Evolutionary conservation across 2,888 invertebrate species (phyloP).

Genomic region (Eupeodes luniger): DNA sequence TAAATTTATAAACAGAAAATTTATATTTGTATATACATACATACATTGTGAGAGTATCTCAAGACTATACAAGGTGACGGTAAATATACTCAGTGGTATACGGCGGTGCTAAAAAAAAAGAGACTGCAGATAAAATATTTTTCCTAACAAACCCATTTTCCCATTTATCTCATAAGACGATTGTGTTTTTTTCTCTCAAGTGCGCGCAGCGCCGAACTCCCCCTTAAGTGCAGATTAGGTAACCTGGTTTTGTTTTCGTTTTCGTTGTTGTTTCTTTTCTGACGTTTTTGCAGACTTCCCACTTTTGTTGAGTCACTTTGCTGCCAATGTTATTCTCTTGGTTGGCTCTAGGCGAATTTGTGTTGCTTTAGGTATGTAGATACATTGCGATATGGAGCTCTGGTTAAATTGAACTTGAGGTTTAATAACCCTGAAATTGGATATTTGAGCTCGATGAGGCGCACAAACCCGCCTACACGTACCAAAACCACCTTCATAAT

Average conservation of each 20-base stretch:
- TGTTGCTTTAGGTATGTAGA: neutral
- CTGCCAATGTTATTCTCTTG: slow-evolving; percentile 21
- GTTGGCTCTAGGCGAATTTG: neutral
- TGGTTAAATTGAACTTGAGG: slow-evolving; percentile 51
- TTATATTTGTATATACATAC: neutral
- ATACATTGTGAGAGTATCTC: neutral
- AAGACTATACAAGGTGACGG: slow-evolving; percentile 19
- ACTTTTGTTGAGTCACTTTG: slow-evolving; percentile 33
- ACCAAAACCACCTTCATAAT: neutral
- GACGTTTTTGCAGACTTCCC: neutral
- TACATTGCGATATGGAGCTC: slow-evolving; percentile 11
- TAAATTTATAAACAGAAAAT: neutral
- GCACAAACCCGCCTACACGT: slow-evolving; percentile 13
- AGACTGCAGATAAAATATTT: neutral
- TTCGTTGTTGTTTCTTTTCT: neutral
- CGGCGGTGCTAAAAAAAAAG: neutral
- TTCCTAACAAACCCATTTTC: slow-evolving; percentile 23
- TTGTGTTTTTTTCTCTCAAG: slow-evolving; percentile 13
- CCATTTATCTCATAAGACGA: slow-evolving; percentile 16
- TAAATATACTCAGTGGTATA: neutral
- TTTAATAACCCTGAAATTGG: slow-evolving; percentile 57
- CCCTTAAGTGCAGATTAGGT: slow-evolving; percentile 53
- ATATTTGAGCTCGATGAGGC: slow-evolving; percentile 36
- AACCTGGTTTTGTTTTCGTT: slow-evolving; percentile 16
- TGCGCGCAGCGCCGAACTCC: slow-evolving; percentile 16